phyloP scores from a whole-genome alignment of 1,140 invertebrate genomes.

The Andricus grossulariae region DNA sequence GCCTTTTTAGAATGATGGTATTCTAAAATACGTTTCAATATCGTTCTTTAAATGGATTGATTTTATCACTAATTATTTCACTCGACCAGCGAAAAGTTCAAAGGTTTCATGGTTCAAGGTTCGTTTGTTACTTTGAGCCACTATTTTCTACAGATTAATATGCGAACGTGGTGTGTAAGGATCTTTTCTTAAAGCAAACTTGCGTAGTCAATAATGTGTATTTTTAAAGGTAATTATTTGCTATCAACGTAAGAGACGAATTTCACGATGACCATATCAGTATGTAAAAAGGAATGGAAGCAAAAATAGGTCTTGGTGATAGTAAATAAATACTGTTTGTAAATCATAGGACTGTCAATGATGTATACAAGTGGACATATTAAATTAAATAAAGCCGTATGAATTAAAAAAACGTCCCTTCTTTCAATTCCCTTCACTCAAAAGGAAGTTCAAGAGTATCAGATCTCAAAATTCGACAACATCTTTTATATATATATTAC shows the following conservation, averaged over 20 bases:
- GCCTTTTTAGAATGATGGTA: constrained; percentile 39
- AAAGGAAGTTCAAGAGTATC: neutral
- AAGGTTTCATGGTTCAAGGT: constrained; percentile 39
- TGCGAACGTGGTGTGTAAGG: neutral
- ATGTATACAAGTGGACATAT: constrained; percentile 56
- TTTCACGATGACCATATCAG: constrained; percentile 35
- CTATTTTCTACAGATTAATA: constrained; percentile 2
- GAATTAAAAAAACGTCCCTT: neutral
- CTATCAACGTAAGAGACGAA: constrained; percentile 45
- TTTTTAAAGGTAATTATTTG: constrained; percentile 60
- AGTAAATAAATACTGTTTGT: constrained; percentile 60
- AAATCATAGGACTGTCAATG: constrained; percentile 54
- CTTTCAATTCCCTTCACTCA: constrained; percentile 13
- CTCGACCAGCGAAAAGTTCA: constrained; percentile 48
- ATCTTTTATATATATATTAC: neutral
- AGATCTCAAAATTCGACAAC: neutral
- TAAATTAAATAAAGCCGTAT: constrained; percentile 34
- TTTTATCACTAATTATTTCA: constrained; percentile 12
- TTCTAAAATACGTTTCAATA: constrained; percentile 35
- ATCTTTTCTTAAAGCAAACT: constrained; percentile 39
- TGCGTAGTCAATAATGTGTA: constrained; percentile 53
- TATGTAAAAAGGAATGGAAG: constrained; percentile 14
- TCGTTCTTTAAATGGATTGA: constrained; percentile 28
- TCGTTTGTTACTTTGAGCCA: constrained; percentile 38
- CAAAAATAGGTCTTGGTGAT: constrained; percentile 41